Base-by-base conservation (phyloP, 2,888 invertebrate species). In the Drosophila falleni region DNA sequence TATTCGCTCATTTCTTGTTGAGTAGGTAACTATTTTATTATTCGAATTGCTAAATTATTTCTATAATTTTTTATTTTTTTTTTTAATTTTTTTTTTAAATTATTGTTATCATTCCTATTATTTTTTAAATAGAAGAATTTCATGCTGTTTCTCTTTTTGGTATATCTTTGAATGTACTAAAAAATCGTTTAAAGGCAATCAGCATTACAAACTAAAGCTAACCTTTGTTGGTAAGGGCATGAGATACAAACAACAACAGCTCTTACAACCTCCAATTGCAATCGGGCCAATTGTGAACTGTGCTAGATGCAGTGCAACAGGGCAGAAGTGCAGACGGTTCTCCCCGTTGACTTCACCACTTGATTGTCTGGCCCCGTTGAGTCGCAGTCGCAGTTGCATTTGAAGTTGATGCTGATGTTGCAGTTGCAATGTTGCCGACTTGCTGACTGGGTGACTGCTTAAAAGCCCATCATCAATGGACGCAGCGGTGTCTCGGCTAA, bases 161-260 rank as follows among this genome's bases (percentile, higher is more conserved):
- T 13, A 4, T 39, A 16, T 2, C 0, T 13, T 41, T 29, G 6
- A 42, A n/a, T 31, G n/a, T 9, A 13, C n/a, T 44, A 31, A 16
- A 23, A 29, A 15, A 31, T 54, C 15, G 16, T 31, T 58, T 39
- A 13, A 41, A 47, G 51, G 23, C 41, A 29, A 74, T 74, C 55
- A 54, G 16, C 61, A 23, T 62, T 37, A 44, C 31, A 69, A 35
- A 58, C 23, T 51, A 46, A 26, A 44, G 75, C 51, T 62, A 73
- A 63, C 77, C 77, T 55, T 71, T 73, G 56, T 23, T 15, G 47
- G 75, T 86, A 62, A 85, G 88, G 86, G 88, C 88, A 81, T 81
- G 50, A 51, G 49, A 80, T 29, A 60, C 47, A 54, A 69, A 60
- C 54, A 55, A 55, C 5, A 44, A 49, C 11, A 44, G 11, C 26